Percentiles rank a stretch among this genome's conserved stretches.
These are phyloP conservation scores for Gorsachius goisagi DNA, from an alignment of 2,113 vertebrate species.

Conservation along the genomic window DNA sequence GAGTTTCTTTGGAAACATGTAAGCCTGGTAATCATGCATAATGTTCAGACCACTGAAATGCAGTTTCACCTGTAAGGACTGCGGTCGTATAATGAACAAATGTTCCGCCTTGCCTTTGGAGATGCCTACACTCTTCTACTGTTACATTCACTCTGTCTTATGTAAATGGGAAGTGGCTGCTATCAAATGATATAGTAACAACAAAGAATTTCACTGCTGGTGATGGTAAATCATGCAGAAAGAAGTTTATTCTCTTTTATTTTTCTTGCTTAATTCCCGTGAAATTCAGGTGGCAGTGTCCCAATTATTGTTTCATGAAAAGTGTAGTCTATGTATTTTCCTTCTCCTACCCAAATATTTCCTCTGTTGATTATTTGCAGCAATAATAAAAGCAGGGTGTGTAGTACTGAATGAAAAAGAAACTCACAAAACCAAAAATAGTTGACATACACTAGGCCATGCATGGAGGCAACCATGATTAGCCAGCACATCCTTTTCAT, in stretches of 20 bases:
- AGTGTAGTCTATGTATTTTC: not conserved
- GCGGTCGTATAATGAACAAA: not conserved
- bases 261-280: not conserved
- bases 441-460: not conserved
- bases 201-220: not conserved
- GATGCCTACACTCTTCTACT: not conserved
- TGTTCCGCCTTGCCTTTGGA: not conserved
- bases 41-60: not conserved
- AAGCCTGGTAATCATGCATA: not conserved
- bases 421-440: not conserved
- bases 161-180: not conserved
- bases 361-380: not conserved
- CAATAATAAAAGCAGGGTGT: not conserved
- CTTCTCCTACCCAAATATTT: not conserved
- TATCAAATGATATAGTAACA: constrained; percentile 1
- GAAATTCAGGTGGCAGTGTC: not conserved
- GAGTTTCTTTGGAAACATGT: not conserved
- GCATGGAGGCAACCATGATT: constrained; percentile 6
- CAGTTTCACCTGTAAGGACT: not conserved
- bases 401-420: not conserved
- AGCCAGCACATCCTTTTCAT: not conserved
- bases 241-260: not conserved
- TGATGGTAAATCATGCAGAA: constrained; percentile 27
- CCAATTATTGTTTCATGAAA: not conserved
- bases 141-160: not conserved